Evolutionary conservation across 2,888 invertebrate species (phyloP).

Genomic region (Alsophila aescularia): DNA sequence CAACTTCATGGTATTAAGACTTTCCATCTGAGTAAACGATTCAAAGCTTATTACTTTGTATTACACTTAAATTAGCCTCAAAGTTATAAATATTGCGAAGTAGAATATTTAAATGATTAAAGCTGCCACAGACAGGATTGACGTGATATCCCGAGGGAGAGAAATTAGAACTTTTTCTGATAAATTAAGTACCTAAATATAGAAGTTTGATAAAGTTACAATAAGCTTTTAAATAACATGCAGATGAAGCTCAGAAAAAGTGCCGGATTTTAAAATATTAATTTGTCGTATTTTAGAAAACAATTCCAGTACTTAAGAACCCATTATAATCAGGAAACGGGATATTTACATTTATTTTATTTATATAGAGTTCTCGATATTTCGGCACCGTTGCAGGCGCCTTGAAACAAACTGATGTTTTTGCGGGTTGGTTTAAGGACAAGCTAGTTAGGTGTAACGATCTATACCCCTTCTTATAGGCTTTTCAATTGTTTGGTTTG

Average conservation of each 20-base stretch:
- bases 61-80: conserved; percentile 40
- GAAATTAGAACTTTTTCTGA: conserved; percentile 12
- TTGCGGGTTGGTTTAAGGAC: no score
- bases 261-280: conserved; percentile 8
- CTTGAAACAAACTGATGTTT: no score
- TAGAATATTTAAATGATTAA: conserved; percentile 10
- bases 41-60: conserved; percentile 46
- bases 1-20: no score
- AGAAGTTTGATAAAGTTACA: conserved; percentile 20
- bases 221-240: conserved; percentile 12
- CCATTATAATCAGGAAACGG: no score
- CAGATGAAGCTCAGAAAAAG: conserved; percentile 11
- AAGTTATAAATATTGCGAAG: conserved; percentile 10
- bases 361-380: no score
- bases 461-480: no score
- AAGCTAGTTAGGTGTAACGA: no score
- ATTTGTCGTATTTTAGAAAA: conserved; percentile 7
- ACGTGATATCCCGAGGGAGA: conserved; percentile 16
- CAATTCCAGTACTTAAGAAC: conserved; percentile 19
- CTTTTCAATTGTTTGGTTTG: no score
- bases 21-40: conserved; percentile 47
- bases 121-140: conserved; percentile 19
- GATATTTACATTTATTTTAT: no score
- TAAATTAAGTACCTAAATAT: conserved; percentile 20
- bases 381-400: no score